Conservation (phyloP, 2,113 vertebrate genomes). For the Noctilio leporinus region DNA sequence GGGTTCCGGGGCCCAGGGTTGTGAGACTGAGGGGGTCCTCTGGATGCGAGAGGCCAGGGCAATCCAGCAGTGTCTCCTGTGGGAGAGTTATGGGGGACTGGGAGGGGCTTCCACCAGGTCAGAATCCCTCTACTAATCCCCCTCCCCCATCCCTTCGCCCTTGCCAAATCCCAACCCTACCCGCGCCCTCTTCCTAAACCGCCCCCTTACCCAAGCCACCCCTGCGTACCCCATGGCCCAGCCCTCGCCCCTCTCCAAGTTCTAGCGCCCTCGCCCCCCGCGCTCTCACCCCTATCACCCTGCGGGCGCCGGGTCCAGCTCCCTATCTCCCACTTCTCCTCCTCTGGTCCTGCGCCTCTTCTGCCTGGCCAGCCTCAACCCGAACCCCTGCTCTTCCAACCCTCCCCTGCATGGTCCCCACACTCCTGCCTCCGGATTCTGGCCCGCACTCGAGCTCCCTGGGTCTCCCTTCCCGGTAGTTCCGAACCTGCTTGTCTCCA, state of each 20-base stretch:
- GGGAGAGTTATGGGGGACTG: neutral
- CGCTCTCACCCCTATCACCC: neutral
- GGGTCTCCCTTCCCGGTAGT: neutral
- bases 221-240: neutral
- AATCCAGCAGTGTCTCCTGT: neutral
- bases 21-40: neutral
- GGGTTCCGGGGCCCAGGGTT: neutral
- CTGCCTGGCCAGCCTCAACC: neutral
- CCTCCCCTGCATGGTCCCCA: neutral
- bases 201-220: neutral
- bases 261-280: neutral
- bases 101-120: neutral
- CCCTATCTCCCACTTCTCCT: neutral
- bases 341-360: neutral
- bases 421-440: neutral
- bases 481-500: neutral
- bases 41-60: neutral
- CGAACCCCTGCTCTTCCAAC: no score
- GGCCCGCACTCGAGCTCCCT: neutral
- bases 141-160: neutral
- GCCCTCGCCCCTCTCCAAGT: neutral
- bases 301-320: neutral
- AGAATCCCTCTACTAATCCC: neutral
- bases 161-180: neutral
- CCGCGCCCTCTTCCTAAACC: neutral